These are phyloP conservation scores for Iguana delicatissima DNA, from an alignment of 2,797 vertebrate genomes.

Conservation along the genomic window DNA sequence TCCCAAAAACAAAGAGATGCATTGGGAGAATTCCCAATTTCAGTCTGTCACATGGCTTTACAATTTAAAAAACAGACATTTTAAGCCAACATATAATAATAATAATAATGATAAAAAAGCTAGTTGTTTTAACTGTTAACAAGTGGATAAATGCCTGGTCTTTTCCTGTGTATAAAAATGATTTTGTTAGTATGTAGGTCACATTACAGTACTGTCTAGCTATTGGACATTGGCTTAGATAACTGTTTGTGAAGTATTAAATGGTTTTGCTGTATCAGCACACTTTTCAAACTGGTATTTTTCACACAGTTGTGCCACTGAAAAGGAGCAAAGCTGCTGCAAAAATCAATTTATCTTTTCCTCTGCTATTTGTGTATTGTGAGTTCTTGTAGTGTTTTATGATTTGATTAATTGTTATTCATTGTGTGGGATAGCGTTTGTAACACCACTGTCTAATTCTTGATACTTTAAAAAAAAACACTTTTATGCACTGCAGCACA, in stretches of 20 bases:
- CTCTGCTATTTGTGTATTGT: slow-evolving; percentile 81
- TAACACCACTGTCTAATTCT: slow-evolving; percentile 74
- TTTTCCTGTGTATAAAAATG: slow-evolving; percentile 83
- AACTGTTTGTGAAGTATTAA: slow-evolving; percentile 98
- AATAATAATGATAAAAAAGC: slow-evolving; percentile 55
- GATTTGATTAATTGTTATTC: slow-evolving; percentile 85
- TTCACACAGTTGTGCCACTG: slow-evolving; percentile 97
- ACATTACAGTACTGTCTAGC: slow-evolving; percentile 93
- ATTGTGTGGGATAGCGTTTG: slow-evolving; percentile 81
- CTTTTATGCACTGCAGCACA: slow-evolving; percentile 73
- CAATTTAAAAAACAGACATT: slow-evolving; percentile 8
- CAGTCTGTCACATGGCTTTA: slow-evolving; percentile 3
- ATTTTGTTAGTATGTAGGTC: slow-evolving; percentile 98
- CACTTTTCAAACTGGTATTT: slow-evolving; percentile 95
- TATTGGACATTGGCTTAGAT: slow-evolving; percentile 97
- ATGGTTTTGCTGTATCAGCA: slow-evolving; percentile 99
- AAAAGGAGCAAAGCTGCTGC: slow-evolving; percentile 91
- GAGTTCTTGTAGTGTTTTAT: slow-evolving; percentile 80
- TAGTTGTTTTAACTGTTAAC: slow-evolving; percentile 85
- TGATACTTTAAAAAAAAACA: slow-evolving; percentile 68
- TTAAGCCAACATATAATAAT: slow-evolving; percentile 23
- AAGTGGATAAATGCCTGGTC: slow-evolving; percentile 82
- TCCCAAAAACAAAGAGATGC: slow-evolving; percentile 25
- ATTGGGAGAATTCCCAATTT: slow-evolving; percentile 35
- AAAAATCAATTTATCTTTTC: slow-evolving; percentile 91